Evolutionary conservation across 2,888 invertebrate species (phyloP), one percentile per base, ranked within the genome.

Genomic region (Vanessa cardui): DNA sequence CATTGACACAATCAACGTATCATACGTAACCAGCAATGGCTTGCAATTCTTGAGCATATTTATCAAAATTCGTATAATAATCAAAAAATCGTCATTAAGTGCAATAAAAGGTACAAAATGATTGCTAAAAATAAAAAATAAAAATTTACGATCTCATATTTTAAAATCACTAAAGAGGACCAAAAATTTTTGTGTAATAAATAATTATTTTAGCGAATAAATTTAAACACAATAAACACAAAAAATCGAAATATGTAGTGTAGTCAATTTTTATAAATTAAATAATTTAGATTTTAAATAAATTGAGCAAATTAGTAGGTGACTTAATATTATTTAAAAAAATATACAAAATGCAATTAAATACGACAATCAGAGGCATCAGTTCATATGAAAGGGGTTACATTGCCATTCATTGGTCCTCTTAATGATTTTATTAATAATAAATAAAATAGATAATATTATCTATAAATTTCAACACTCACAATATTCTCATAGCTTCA

Each of bases 11-110:
- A 16, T 47, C 47, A 39, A 39, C 12, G 12, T 16, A 33, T 39
- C 1, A 1, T 2, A 33, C 33, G 39, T 62, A 62, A 66, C 31
- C 49, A 66, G 62, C 58, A 58, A 39, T 44, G 18, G 20, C 1
- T 18, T 18, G 12, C 56, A 39, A 18, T 7, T 49, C 26, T 62
- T 66, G 66, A 66, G 66, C 66, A 58, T 58, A 56, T 39, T 56
- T 20, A 46, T 58, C 52, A 3, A 49, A n/a, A 20, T 26, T n/a
- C n/a, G 31, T 33, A 50, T 62, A 66, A 62, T 66, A 62, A 66
- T 62, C 66, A 66, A 62, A 18, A 62, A 60, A 45, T 62, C 62
- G 49, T 58, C 62, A 26, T 56, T 50, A 50, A 62, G 62, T 58
- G 62, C 58, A 66, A 18, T 33, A 33, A 39, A 66, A 20, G 39